A percentile compares a stretch with the other conserved stretches of the same genome.
phyloP scores from a whole-genome alignment of 2,113 vertebrate species.

The Turdus rufiventris region DNA sequence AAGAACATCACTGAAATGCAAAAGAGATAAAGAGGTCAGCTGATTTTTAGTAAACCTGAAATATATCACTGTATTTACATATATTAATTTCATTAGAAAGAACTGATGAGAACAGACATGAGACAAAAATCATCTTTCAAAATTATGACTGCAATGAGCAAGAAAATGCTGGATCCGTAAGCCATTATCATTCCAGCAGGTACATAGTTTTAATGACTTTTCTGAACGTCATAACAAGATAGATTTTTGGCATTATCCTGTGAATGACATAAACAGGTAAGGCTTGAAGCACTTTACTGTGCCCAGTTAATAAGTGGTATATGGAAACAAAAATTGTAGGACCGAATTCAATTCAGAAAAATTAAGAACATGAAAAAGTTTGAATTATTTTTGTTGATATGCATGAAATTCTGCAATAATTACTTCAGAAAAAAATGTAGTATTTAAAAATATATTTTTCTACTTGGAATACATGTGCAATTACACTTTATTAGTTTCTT shows the following conservation, averaged over 20 bases:
- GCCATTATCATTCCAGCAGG: background rate
- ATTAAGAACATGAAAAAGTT: background rate
- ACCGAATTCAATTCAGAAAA: background rate
- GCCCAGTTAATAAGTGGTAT: background rate
- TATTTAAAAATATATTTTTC: background rate
- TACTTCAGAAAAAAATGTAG: background rate
- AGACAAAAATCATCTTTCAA: background rate
- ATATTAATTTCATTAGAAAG: background rate
- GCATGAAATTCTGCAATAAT: background rate
- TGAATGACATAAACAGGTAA: background rate
- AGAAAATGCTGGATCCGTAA: background rate
- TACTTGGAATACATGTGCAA: background rate
- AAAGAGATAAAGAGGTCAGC: background rate
- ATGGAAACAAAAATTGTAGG: background rate
- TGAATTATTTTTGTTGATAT: background rate
- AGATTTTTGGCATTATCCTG: background rate
- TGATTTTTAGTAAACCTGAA: background rate
- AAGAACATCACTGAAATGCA: background rate
- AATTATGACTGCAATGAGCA: background rate
- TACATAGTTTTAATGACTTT: conserved; percentile 17
- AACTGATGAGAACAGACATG: background rate
- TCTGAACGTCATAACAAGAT: background rate
- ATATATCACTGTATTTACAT: background rate
- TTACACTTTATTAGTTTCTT: background rate
- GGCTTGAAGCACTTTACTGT: background rate